Evolutionary conservation across 1,140 invertebrate genomes (phyloP), one percentile per base, ranked within the genome.

Genomic region (Orchesella cincta): DNA sequence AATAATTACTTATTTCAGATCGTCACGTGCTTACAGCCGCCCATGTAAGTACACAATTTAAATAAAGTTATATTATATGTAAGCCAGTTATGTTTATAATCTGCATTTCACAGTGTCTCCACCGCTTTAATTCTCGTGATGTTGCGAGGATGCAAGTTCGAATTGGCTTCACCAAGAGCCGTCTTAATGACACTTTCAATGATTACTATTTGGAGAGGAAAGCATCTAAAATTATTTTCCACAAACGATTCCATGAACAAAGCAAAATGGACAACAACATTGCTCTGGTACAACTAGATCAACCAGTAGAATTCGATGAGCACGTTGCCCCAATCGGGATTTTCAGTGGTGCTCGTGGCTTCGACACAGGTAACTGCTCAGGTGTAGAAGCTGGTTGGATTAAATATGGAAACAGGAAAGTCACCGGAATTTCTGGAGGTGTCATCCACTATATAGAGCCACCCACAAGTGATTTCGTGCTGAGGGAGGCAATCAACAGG

Each of bases 231-330:
- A 64, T 78, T 1, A 78, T 78, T 28, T 29, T 78, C 23, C 77
- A 78, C 51, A 78, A 78, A 29, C 39, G 73, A 29, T 78, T 78
- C 51, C 62, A 78, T 31, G 62, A 36, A 3, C 57, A 75, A 54
- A 70, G 39, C 26, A 78, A 78, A 75, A 78, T 78, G 77, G 77
- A 78, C 31, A 78, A 78, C 36, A 78, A 78, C 28, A 75, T 78
- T n/a, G 77, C 77, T 36, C 64, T 78, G 1, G 51, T 78, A 5
- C 57, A 75, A 33, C 62, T 78, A 0, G 62, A 78, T 35, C 31
- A 71, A 29, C 77, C 77, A 0, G 64, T 78, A 18, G 73, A 74
- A 54, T 78, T 75, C n/a, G 73, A 75, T 33, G 57, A 75, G 16
- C 62, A 78, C 51, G 77, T 78, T 29, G 46, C 23, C 67, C 73